A percentile compares a stretch with the other conserved stretches of the same genome.
phyloP scores from a whole-genome alignment of 2,888 invertebrate genomes.

The Macrosiphum euphorbiae region DNA sequence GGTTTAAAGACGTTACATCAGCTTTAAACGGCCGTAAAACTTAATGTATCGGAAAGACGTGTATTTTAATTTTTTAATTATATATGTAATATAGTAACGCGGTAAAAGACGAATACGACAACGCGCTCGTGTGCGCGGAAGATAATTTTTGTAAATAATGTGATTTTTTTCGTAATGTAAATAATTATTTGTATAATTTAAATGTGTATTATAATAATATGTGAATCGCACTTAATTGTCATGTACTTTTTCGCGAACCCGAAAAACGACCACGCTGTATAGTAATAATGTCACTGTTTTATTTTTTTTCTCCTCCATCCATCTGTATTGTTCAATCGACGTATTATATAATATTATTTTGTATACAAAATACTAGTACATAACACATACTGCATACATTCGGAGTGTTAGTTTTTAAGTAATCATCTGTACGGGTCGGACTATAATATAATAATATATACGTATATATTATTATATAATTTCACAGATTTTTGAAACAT shows the following conservation, averaged over 20 bases:
- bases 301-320: background rate
- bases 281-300: conserved; percentile 22
- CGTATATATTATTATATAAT: conserved; percentile 3
- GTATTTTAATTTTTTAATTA: background rate
- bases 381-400: conserved; percentile 10
- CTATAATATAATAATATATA: background rate
- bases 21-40: background rate
- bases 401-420: conserved; percentile 41
- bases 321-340: conserved; percentile 34
- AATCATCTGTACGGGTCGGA: conserved; percentile 39
- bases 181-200: conserved; percentile 46
- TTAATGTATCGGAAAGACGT: background rate
- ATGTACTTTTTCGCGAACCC: conserved; percentile 42
- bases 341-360: background rate
- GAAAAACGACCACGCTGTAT: conserved; percentile 10
- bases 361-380: background rate
- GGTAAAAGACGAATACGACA: conserved; percentile 15
- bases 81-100: conserved; percentile 5
- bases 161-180: conserved; percentile 51
- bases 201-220: conserved; percentile 27
- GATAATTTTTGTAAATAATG: conserved; percentile 53
- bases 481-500: conserved; percentile 20
- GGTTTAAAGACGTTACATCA: background rate
- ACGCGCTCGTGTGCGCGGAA: background rate
- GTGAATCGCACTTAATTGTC: conserved; percentile 53